Conservation (phyloP, 2,113 vertebrate species). For the Brachirus orientalis region DNA sequence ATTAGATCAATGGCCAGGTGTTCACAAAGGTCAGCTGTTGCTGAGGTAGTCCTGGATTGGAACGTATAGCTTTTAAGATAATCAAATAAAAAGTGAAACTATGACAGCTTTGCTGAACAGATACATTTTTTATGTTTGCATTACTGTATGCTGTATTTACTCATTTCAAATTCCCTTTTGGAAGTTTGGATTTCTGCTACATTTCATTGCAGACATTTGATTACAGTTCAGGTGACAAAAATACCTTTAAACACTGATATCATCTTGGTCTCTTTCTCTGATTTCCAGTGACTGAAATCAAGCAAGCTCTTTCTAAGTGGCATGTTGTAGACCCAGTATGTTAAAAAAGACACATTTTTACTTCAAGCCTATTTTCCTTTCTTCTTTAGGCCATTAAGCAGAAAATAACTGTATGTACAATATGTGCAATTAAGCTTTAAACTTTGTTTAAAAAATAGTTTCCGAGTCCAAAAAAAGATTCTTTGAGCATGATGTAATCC, state of each 20-base stretch:
- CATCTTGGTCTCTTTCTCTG: neutral
- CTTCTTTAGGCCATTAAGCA: neutral
- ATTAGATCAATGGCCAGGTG: constrained; percentile 17
- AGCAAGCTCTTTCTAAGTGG: no score
- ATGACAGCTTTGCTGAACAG: no score
- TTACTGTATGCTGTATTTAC: no score
- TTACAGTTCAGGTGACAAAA: neutral
- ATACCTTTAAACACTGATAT: neutral
- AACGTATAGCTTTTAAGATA: constrained; percentile 3
- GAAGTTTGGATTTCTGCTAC: no score
- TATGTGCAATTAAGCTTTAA: no score
- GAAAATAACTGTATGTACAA: neutral
- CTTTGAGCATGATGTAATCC: neutral
- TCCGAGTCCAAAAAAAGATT: no score
- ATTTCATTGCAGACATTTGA: no score
- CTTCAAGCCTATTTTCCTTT: neutral
- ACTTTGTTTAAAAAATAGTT: no score
- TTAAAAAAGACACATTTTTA: neutral
- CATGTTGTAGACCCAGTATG: neutral
- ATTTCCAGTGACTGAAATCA: neutral
- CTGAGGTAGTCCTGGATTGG: constrained; percentile 3
- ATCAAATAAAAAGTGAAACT: no score
- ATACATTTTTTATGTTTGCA: no score
- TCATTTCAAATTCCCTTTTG: no score
- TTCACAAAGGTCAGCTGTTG: constrained; percentile 4